These are phyloP conservation scores for Drosophila hamatofila DNA, from an alignment of 2,888 invertebrate genomes.

Conservation along the genomic window DNA sequence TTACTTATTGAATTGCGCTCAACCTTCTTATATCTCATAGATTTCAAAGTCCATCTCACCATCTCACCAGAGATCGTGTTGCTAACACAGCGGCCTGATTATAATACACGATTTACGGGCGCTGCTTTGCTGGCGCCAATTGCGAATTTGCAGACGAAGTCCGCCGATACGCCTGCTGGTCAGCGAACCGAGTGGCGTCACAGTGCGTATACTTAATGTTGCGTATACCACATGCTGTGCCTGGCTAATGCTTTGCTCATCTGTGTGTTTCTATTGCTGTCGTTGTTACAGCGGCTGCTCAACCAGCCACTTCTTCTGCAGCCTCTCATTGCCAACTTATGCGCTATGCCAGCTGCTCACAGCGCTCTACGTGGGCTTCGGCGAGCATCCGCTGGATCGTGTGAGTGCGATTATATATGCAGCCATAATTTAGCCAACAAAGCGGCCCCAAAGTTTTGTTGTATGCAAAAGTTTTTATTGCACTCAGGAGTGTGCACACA, in stretches of 20 bases:
- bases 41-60: too few relatives aligned
- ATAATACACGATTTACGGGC: too few relatives aligned
- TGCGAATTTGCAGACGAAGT: constrained; percentile 74
- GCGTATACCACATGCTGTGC: constrained; percentile 13
- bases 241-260: constrained; percentile 1
- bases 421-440: constrained; percentile 77
- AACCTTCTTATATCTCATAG: too few relatives aligned
- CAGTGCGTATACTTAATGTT: constrained; percentile 67
- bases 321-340: constrained; percentile 76
- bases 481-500: constrained; percentile 68
- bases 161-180: constrained; percentile 76
- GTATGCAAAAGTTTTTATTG: constrained; percentile 79
- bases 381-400: constrained; percentile 84
- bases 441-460: constrained; percentile 63
- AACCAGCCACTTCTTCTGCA: constrained; percentile 79
- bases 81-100: too few relatives aligned
- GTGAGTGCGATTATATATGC: constrained; percentile 80
- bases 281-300: constrained; percentile 72
- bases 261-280: neutral
- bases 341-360: constrained; percentile 80
- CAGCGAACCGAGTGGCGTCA: constrained; percentile 61
- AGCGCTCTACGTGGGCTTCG: constrained; percentile 83
- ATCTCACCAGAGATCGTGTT: too few relatives aligned
- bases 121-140: constrained; percentile 80
- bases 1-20: too few relatives aligned